phyloP scores from a whole-genome alignment of 2,888 invertebrate species.

The Phyllotreta cruciferae region DNA sequence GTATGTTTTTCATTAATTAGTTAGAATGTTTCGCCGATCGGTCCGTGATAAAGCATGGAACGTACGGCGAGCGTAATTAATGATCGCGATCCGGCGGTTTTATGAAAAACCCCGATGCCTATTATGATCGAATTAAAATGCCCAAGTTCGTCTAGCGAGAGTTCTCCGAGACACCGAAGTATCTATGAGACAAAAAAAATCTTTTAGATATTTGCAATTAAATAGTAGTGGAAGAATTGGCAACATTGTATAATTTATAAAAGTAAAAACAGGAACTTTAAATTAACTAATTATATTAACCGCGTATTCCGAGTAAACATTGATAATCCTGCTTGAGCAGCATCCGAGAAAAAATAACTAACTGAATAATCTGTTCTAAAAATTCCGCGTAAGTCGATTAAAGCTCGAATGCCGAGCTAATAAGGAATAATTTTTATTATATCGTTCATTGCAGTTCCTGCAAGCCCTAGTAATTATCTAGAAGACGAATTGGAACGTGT shows the following conservation, averaged over 20 bases:
- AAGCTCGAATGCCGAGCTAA: neutral
- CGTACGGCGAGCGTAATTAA: no score
- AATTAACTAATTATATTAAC: no score
- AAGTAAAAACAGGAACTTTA: no score
- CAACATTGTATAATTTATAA: neutral
- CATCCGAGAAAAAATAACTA: no score
- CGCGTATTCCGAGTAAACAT: no score
- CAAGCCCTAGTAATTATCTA: slow-evolving; percentile 16
- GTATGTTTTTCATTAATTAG: slow-evolving; percentile 38
- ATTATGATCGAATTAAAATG: no score
- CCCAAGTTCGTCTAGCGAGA: no score
- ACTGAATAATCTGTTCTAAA: slow-evolving; percentile 1
- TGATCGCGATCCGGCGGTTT: no score
- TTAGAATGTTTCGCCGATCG: slow-evolving; percentile 31
- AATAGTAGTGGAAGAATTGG: neutral
- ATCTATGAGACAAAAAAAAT: no score
- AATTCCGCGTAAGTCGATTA: slow-evolving; percentile 5
- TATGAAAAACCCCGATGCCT: no score
- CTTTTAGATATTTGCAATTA: neutral
- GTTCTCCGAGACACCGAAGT: no score
- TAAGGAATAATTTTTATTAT: slow-evolving; percentile 19
- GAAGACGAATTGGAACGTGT: slow-evolving; percentile 25
- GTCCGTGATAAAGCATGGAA: neutral
- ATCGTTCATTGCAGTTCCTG: slow-evolving; percentile 10
- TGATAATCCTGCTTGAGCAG: no score